Evolutionary conservation across 2,113 vertebrate genomes (phyloP), one percentile per base, ranked within the genome.

Genomic region (Macrotis lagotis): DNA sequence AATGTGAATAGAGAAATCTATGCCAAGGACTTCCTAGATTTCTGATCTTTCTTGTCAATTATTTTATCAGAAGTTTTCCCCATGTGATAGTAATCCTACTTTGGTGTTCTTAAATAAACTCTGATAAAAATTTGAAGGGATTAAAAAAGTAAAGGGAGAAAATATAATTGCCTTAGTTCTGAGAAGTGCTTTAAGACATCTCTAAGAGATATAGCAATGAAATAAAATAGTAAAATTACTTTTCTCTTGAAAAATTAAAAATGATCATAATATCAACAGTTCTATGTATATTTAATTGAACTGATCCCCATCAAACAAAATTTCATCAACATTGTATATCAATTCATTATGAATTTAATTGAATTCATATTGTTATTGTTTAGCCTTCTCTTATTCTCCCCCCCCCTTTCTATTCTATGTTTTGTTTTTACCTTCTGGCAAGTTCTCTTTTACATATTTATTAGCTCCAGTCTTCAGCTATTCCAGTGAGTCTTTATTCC

Each of bases 381-480:
- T 83, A 44, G 7, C 37, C n/a, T 83, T 83, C 66, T 83, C 37
- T 19, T 83, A 83, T 83, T n/a, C 10, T 44, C 44, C n/a, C 16
- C 44, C 66, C 25, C 66, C 66, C 44, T 74, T 83, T 24, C 66
- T 83, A 83, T 44, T 44, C 12, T n/a, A n/a, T 83, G 37, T 37
- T 44, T 44, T n/a, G 22, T 83, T 83, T 83, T 44, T 83, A 83
- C 66, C n/a, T 44, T 16, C 66, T 83, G n/a, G 66, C n/a, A 83
- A 83, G 66, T 83, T 83, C 66, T 83, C 66, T 44, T 83, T 83
- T 83, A 83, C 66, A 83, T 83, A 83, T 83, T 83, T 83, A 83
- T 44, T 44, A 83, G 16, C n/a, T 83, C 19, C 19, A 44, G 66
- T 4, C 16, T 83, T 83, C n/a, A 83, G 66, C 66, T 44, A 83